These are phyloP conservation scores for Pimpla rufipes DNA, from an alignment of 2,888 invertebrate genomes.

Conservation along the genomic window DNA sequence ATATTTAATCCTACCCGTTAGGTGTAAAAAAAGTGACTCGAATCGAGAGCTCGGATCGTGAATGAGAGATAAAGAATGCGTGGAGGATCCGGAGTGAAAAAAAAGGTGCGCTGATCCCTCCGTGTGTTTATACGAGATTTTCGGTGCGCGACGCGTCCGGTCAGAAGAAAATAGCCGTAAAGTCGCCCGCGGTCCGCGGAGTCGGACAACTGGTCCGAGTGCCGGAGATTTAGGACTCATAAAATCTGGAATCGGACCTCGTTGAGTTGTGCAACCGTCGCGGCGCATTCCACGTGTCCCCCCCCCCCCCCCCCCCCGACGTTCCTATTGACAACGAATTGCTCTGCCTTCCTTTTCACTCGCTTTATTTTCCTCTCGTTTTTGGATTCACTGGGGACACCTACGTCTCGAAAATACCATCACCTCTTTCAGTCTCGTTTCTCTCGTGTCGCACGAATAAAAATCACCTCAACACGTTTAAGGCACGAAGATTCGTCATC, in stretches of 20 bases:
- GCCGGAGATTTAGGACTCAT: slow-evolving; percentile 75
- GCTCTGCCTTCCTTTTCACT: slow-evolving; percentile 26
- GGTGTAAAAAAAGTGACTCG: background rate
- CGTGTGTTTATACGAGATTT: slow-evolving; percentile 37
- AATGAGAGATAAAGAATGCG: slow-evolving; percentile 24
- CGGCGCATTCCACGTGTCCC: slow-evolving; percentile 69
- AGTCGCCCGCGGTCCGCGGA: slow-evolving; percentile 21
- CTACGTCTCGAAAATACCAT: slow-evolving; percentile 28
- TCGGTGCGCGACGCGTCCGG: slow-evolving; percentile 35
- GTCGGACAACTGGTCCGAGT: slow-evolving; percentile 49
- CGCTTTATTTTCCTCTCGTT: background rate
- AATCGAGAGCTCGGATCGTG: slow-evolving; percentile 15
- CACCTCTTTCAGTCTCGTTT: slow-evolving; percentile 10
- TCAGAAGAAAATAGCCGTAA: slow-evolving; percentile 55
- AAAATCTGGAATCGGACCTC: slow-evolving; percentile 73
- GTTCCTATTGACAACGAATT: slow-evolving; percentile 64
- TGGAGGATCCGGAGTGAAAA: slow-evolving; percentile 6
- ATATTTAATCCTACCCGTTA: too few relatives aligned
- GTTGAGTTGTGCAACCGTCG: slow-evolving; percentile 71
- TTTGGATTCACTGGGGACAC: background rate
- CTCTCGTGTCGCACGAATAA: too few relatives aligned
- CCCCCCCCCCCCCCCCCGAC: slow-evolving; percentile 51
- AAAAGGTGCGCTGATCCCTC: slow-evolving; percentile 27
- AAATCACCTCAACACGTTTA: too few relatives aligned
- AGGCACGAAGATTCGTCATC: too few relatives aligned